Base-by-base conservation (phyloP, 2,888 invertebrate genomes). In the Crepidodera aurea region DNA sequence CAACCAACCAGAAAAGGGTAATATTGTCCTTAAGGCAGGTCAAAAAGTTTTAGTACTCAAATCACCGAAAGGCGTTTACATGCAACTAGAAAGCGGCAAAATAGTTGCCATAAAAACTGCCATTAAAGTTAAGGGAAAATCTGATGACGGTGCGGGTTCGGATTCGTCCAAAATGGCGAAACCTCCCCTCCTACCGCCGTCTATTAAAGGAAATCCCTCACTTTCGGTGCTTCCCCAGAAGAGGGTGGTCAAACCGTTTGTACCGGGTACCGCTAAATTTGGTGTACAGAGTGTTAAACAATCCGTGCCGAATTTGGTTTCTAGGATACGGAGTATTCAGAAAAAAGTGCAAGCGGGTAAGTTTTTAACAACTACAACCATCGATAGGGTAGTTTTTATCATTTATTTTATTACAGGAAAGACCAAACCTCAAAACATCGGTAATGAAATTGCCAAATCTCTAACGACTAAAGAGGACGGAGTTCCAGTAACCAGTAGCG, bases 51-150 rank as follows among this genome's bases (percentile, higher is more conserved):
- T 96, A 86, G 94, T 98, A 2, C 84, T 98, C 34, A 95, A 96
- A 79, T 96, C 96, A 5, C 92, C 94, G 0, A 96, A 96, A 81
- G 97, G 97, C 46, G 96, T 97, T 69, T 97, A 97, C 81, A 93
- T 98, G 89, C 93, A 96, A 73, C 83, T 96, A 42, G 94, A 94
- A 76, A 94, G 94, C 71, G 96, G 96, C 22, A 95, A 96, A 82
- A 94, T 97, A 64, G 95, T 97, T 68, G 95, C 96, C 18, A 95
- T 97, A 71, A 88, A 91, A 75, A 91, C 90, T 0, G 89, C 90
- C 0, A 86, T 90, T 67, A 91, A 91, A 80, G 83, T 90, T 3
- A 87, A 87, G 74, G 80, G 57, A n/a, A 57, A 57, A 50, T 34
- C 57, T 1, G 57, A 57, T 2, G 57, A 57, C 3, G 39, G 51